Conservation (phyloP, 2,888 invertebrate species). For the Drosophila kambysellisi region DNA sequence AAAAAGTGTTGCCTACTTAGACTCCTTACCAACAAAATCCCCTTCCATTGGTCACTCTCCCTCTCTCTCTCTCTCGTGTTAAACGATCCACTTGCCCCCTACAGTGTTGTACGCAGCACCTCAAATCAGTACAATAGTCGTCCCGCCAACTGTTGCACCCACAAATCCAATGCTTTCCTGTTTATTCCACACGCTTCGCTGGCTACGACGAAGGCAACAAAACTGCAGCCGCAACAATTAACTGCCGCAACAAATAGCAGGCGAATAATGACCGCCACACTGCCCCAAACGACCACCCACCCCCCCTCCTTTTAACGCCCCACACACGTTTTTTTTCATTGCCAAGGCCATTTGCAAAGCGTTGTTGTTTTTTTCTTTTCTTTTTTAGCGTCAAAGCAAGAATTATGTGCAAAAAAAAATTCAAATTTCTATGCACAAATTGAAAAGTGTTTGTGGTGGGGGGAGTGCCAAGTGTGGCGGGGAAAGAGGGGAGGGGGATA, state of each 20-base stretch:
- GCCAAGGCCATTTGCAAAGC: slow-evolving; percentile 67
- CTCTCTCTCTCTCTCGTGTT: not conserved
- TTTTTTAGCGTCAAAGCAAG: slow-evolving; percentile 5
- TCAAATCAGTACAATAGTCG: not conserved
- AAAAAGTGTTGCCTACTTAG: not conserved
- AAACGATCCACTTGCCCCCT: not conserved
- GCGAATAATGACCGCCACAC: slow-evolving; percentile 48
- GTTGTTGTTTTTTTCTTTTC: slow-evolving; percentile 7
- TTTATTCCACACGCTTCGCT: slow-evolving; percentile 61
- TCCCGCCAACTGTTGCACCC: not conserved
- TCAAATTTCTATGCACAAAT: slow-evolving; percentile 43
- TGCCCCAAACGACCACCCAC: not conserved
- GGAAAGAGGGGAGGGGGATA: not conserved
- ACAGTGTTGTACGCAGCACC: not conserved
- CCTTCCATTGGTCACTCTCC: not conserved
- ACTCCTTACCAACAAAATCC: not conserved
- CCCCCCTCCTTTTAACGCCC: not conserved
- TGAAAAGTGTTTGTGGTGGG: not conserved
- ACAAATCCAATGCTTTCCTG: slow-evolving; percentile 17
- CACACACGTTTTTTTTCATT: slow-evolving; percentile 52
- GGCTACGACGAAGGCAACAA: slow-evolving; percentile 55
- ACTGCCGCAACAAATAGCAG: slow-evolving; percentile 29
- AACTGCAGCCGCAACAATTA: slow-evolving; percentile 55
- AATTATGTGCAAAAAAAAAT: slow-evolving; percentile 37
- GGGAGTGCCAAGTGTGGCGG: not conserved